Percentiles rank a stretch among this genome's conserved stretches.
phyloP scores from a whole-genome alignment of 2,797 vertebrate genomes.

The Jordanella pulchra region DNA sequence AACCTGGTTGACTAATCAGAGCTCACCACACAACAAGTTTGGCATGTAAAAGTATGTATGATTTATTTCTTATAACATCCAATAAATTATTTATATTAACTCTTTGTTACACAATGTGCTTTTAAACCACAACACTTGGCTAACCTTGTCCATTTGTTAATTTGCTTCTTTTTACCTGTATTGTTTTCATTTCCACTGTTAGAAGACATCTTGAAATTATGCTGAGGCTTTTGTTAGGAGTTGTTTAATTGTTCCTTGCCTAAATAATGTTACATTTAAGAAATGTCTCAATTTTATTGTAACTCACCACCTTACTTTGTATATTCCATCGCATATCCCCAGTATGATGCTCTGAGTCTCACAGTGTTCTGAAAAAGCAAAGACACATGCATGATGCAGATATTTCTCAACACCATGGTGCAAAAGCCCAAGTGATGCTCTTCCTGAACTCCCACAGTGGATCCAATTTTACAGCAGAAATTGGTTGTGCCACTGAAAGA shows the following conservation, averaged over 20 bases:
- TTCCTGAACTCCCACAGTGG: conserved; percentile 30
- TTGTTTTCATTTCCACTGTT: background rate
- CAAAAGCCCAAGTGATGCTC: conserved; percentile 23
- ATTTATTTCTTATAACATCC: background rate
- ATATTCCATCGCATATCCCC: background rate
- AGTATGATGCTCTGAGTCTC: background rate
- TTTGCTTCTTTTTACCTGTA: too few species aligned
- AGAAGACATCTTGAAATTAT: too few species aligned
- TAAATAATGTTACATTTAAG: background rate
- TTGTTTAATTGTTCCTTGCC: background rate
- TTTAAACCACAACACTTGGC: background rate
- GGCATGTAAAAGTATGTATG: background rate
- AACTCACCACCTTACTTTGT: background rate
- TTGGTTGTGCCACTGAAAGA: conserved; percentile 30
- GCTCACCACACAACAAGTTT: too few species aligned
- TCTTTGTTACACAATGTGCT: background rate
- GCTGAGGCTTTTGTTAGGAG: background rate
- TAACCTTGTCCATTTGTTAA: background rate
- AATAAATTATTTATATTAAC: background rate
- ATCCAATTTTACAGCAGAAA: conserved; percentile 30
- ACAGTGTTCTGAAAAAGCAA: background rate
- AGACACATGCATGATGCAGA: background rate
- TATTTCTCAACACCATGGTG: conserved; percentile 5
- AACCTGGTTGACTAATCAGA: too few species aligned
- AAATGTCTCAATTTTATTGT: background rate